phyloP scores from a whole-genome alignment of 2,113 vertebrate genomes.

The Nettapus auritus region DNA sequence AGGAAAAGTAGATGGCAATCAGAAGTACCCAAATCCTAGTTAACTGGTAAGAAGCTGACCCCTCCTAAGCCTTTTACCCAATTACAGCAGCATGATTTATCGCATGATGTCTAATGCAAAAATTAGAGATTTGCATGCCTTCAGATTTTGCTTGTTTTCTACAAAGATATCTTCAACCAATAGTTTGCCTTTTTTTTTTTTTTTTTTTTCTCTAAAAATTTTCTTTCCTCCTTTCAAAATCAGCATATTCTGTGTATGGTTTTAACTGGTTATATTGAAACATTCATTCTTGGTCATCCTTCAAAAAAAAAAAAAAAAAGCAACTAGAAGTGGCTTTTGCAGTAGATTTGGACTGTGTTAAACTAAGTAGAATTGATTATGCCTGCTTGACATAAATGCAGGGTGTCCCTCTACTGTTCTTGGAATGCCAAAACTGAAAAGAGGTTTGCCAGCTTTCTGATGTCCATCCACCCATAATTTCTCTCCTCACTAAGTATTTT shows the following conservation, averaged over 20 bases:
- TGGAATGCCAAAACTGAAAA: not conserved
- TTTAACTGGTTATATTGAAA: not conserved
- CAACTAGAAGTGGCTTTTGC: not conserved
- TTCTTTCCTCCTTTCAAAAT: not conserved
- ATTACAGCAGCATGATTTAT: not conserved
- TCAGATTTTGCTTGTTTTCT: not conserved
- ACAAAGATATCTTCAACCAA: not conserved
- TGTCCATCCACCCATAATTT: not conserved
- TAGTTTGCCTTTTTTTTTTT: not conserved
- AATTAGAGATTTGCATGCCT: not conserved
- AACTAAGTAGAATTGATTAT: not conserved
- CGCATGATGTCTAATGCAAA: not conserved
- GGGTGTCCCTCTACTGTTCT: not conserved
- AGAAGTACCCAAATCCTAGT: not conserved
- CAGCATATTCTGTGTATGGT: not conserved
- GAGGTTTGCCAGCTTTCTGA: not conserved
- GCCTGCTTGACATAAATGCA: not conserved
- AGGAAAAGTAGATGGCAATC: not conserved
- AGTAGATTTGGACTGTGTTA: not conserved
- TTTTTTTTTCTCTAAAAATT: not conserved
- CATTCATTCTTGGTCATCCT: not conserved
- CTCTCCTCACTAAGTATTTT: not conserved
- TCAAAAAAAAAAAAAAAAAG: not conserved
- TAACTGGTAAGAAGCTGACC: not conserved
- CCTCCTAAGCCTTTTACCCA: not conserved